These are phyloP conservation scores for Caenorhabditis elegans DNA, from an alignment of 1,140 invertebrate genomes.

Conservation along the genomic window DNA sequence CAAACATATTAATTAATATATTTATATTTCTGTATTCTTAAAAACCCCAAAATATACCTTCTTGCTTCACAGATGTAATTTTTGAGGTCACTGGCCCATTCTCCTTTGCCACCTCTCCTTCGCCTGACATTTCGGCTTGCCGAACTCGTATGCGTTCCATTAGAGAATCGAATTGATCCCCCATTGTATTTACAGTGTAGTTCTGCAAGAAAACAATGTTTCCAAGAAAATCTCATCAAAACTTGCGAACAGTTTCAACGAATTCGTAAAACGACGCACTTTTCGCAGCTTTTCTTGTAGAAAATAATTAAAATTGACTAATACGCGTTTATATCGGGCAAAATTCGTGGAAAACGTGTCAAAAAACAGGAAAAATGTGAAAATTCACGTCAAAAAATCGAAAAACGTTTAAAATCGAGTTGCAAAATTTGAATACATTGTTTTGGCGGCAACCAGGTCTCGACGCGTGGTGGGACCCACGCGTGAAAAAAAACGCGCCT, in stretches of 20 bases:
- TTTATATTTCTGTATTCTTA: too few species aligned
- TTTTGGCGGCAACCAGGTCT: neutral
- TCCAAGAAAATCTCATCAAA: neutral
- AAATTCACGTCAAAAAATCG: neutral
- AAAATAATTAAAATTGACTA: too few species aligned
- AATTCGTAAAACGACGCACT: neutral
- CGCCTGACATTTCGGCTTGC: neutral
- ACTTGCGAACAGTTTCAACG: neutral
- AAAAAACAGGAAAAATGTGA: neutral
- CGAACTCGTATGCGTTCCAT: neutral
- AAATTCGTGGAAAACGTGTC: neutral
- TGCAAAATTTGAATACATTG: neutral
- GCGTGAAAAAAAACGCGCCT: neutral
- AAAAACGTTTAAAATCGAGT: neutral
- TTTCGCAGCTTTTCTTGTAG: too few species aligned
- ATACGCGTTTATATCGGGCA: too few species aligned
- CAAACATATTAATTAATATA: too few species aligned
- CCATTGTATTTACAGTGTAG: constrained; percentile 18
- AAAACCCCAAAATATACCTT: neutral
- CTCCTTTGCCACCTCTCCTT: neutral
- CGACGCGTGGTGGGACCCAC: neutral
- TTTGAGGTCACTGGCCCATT: neutral
- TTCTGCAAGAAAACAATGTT: neutral
- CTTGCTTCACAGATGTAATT: neutral
- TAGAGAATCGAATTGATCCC: neutral